These are phyloP conservation scores for Ctenoplectra terminalis DNA, from an alignment of 1,140 invertebrate species.

Conservation along the genomic window DNA sequence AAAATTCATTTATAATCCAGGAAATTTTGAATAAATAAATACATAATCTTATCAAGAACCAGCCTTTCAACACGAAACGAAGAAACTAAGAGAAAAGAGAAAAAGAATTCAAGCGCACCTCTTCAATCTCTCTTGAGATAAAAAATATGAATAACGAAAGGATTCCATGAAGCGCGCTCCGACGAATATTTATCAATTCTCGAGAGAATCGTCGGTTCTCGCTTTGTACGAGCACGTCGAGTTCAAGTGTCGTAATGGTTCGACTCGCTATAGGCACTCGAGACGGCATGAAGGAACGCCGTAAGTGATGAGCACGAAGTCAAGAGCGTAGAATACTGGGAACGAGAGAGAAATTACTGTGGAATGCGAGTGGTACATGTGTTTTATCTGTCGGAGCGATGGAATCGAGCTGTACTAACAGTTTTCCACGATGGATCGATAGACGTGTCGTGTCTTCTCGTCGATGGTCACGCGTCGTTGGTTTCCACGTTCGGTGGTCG, in stretches of 20 bases:
- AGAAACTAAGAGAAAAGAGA: not conserved
- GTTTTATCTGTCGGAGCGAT: not conserved
- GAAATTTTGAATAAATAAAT: too few relatives aligned
- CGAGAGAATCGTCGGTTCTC: not conserved
- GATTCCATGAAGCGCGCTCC: not conserved
- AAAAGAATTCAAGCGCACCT: not conserved
- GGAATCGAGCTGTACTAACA: not conserved
- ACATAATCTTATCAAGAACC: too few relatives aligned
- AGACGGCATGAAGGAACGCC: not conserved
- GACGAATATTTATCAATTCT: not conserved
- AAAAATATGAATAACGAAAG: not conserved
- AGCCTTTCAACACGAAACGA: too few relatives aligned
- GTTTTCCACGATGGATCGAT: conserved; percentile 1
- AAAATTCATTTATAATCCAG: too few relatives aligned
- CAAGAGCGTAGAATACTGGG: not conserved
- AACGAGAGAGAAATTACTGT: not conserved
- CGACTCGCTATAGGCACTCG: too few relatives aligned
- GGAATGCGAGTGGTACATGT: not conserved
- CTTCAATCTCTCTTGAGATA: too few relatives aligned
- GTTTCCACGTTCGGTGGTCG: not conserved
- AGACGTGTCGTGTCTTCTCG: not conserved
- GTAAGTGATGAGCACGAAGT: not conserved
- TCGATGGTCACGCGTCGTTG: not conserved
- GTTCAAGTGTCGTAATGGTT: not conserved
- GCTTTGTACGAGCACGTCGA: not conserved